Base-by-base conservation (phyloP, 2,113 vertebrate species). In the Rostratula benghalensis region DNA sequence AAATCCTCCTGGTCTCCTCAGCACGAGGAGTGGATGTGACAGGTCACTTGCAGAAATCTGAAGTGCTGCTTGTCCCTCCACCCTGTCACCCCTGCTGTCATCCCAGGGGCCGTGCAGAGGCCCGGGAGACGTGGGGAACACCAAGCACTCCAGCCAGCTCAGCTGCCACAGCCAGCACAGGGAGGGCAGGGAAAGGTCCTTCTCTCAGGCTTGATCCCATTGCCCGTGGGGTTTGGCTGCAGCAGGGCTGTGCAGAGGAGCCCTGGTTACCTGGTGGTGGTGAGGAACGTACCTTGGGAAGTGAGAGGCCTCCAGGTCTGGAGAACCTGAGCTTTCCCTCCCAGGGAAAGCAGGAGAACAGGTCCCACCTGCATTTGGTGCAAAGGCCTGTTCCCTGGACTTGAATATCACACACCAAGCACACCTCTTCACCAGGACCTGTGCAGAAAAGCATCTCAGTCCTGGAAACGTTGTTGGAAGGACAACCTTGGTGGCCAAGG, bases 201-300 rank as follows among this genome's bases (percentile, higher is more conserved):
- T 54, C 17, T 25, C 53, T 16, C 18, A n/a, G 67, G 54, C 46
- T 74, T 20, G 37, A 13, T 41, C 30, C 28, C 35, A 10, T 37
- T 28, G 45, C 56, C 63, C 64, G 21, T 2, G 43, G 45, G 0
- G 0, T 7, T 71, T 14, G 13, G 67, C 63, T 39, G 67, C 17
- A 35, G 60, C 12, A 23, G 19, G 25, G 37, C 10, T 37, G 19
- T 51, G 8, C 45, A 3, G 30, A 59, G 46, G 51, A 41, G 48
- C 4, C 13, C 68, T 2, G 2, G 19, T 14, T 60, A 27, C 18
- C 46, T 54, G 27, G 33, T 31, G 16, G 20, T 21, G 27, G 39
- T 4, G 25, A 69, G 39, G 24, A 57, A 73, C 15, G 23, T 22
- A 25, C 50, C 7, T 1, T 8, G 24, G 41, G 33, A 37, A 61